Evolutionary conservation across 2,113 vertebrate genomes (phyloP).

Genomic region (Murina feae): DNA sequence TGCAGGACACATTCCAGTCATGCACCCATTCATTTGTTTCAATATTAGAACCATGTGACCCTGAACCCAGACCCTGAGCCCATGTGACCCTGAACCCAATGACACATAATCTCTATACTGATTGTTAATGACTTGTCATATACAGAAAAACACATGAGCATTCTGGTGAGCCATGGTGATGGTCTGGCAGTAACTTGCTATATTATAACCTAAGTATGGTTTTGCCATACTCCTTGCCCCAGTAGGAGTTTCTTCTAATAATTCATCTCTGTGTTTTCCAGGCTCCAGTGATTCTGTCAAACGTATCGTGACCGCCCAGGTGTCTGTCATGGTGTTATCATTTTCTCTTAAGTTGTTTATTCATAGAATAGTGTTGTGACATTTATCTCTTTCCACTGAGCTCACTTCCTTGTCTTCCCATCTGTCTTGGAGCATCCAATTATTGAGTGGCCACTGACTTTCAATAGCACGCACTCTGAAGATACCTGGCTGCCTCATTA

Average conservation of each 20-base stretch:
- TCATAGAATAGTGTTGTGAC: neutral
- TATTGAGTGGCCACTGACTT: neutral
- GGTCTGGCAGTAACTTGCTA: neutral
- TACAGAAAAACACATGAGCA: neutral
- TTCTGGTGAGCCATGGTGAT: neutral
- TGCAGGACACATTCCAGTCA: neutral
- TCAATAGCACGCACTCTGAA: neutral
- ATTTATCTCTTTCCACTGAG: neutral
- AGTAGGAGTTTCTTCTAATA: neutral
- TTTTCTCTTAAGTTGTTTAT: neutral
- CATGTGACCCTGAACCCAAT: neutral
- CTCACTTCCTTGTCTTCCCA: neutral
- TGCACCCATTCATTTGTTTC: neutral
- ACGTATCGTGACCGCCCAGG: neutral
- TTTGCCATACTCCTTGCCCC: neutral
- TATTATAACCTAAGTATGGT: neutral
- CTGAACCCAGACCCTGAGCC: neutral
- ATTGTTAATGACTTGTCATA: neutral
- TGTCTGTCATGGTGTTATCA: neutral
- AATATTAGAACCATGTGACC: neutral
- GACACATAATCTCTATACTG: neutral
- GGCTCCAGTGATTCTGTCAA: neutral
- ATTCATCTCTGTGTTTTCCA: neutral
- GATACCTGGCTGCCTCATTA: neutral
- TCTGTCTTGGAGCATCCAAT: neutral